phyloP scores from a whole-genome alignment of 2,797 vertebrate species.

The Scarus forsteni region DNA sequence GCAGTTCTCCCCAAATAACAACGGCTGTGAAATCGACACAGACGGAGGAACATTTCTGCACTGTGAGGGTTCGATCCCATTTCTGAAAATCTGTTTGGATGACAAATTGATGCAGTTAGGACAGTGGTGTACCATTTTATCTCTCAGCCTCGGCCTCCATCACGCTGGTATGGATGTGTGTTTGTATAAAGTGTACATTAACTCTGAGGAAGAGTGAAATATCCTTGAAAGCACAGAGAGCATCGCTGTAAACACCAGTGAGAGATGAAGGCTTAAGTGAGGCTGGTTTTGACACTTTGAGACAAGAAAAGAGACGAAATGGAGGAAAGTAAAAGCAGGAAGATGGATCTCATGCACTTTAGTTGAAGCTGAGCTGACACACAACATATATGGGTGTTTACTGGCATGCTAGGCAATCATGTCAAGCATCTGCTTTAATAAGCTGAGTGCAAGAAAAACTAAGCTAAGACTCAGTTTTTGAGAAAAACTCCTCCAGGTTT shows the following conservation, averaged over 20 bases:
- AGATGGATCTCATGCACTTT: too few relatives aligned
- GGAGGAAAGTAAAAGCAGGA: not conserved
- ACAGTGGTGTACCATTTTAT: not conserved
- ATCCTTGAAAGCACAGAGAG: not conserved
- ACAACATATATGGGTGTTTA: too few relatives aligned
- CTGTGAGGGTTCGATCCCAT: not conserved
- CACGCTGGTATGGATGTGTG: not conserved
- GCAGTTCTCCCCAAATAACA: slow-evolving; percentile 5
- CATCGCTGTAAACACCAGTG: not conserved
- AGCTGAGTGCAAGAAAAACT: too few relatives aligned
- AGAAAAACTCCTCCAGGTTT: too few relatives aligned
- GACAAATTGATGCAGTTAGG: not conserved
- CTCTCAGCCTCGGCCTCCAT: not conserved
- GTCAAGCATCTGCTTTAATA: too few relatives aligned
- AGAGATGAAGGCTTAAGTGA: not conserved
- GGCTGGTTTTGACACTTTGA: not conserved
- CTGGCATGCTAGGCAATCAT: too few relatives aligned
- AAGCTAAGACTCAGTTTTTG: too few relatives aligned
- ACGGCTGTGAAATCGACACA: slow-evolving; percentile 1
- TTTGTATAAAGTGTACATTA: not conserved
- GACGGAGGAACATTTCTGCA: slow-evolving; percentile 7
- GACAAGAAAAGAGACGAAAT: not conserved
- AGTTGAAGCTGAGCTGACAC: too few relatives aligned
- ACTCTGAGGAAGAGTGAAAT: slow-evolving; percentile 7
- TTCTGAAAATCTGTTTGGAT: not conserved